Base-by-base conservation (phyloP, 2,797 vertebrate genomes). In the Chanos chanos region DNA sequence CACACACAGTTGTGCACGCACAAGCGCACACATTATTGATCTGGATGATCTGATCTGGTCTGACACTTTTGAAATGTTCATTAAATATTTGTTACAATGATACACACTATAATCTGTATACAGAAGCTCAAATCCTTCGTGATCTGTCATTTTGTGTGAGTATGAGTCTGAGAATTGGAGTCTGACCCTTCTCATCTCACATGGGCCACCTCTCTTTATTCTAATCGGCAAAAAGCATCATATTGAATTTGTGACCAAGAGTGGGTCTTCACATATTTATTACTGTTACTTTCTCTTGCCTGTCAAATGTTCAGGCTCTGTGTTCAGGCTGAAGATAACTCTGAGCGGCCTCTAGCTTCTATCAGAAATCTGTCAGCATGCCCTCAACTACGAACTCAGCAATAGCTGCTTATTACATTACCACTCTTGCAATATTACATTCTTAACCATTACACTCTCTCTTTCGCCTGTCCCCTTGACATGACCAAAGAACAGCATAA, bases 161-260 rank as follows among this genome's bases (percentile, higher is more conserved):
- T n/a, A n/a, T n/a, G n/a, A n/a, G n/a, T n/a, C n/a, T n/a, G n/a
- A n/a, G n/a, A n/a, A n/a, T n/a, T n/a, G n/a, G n/a, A n/a, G 13
- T n/a, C 1, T 10, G 28, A 18, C 30, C 24, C 53, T 19, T 21
- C 8, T 28, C 30, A 41, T 55, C 37, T 41, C 41, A 19, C 37
- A 30, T 55, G 56, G 7, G 5, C 7, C 59, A 21, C 31, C 43
- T 64, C 61, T 9, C 25, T 68, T 75, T 71, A 66, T 71, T 78
- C 39, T 54, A 71, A 81, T 78, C 72, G 66, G 64, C 7, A 9
- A 3, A 4, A 61, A 64, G 39, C 41, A 77, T 79, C 76, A 60
- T 70, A 78, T 77, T 81, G 66, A 54, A 77, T 77, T 79, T 73
- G 61, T 70, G 55, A 68, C 55, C 51, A 66, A 13, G 15, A 58